Evolutionary conservation across 2,113 vertebrate genomes (phyloP), one percentile per base, ranked within the genome.

Genomic region (Dicaeum eximium): DNA sequence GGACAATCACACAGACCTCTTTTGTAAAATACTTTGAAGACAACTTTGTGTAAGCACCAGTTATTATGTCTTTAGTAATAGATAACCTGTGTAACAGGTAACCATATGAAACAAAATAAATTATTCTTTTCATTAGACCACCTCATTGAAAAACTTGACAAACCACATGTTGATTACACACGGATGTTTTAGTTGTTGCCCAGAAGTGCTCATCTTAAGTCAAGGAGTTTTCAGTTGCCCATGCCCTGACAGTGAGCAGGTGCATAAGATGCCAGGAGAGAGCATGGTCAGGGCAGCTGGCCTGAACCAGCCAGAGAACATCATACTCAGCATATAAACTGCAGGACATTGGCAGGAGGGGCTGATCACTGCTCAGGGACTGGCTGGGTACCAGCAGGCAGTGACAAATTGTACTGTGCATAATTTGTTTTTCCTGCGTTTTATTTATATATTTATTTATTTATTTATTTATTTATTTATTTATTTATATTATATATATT

Each of bases 131-230:
- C 15, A 38, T 65, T 82, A 77, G 84, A 50, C 14, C 5, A 58
- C 18, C 13, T 66, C 31, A 50, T 1, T 80, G 78, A 67, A 82
- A 87, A 71, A 28, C 30, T 62, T 83, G 82, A 66, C 48, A 70
- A 88, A 35, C 7, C 45, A 31, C 24, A 21, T 15, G 16, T 18
- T n/a, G 53, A 25, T 47, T 30, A 21, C 22, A 28, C 37, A 37
- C 37, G 0, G 0, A 25, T 53, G 9, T 40, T 74, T 66, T 30
- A 67, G 14, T 15, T 53, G 7, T 15, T 81, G 10, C 7, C 30
- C 38, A 38, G 28, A 22, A 18, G 5, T 11, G 14, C 24, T 53
- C 47, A 35, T 24, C 24, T 10, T 27, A 11, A 35, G 38, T 15
- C 25, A 75, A 42, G 47, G 40, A 19, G 30, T 61, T 82, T 47